A percentile compares a stretch with the other conserved stretches of the same genome.
Conservation (phyloP, 2,113 vertebrate genomes). For the Laticauda colubrina region DNA sequence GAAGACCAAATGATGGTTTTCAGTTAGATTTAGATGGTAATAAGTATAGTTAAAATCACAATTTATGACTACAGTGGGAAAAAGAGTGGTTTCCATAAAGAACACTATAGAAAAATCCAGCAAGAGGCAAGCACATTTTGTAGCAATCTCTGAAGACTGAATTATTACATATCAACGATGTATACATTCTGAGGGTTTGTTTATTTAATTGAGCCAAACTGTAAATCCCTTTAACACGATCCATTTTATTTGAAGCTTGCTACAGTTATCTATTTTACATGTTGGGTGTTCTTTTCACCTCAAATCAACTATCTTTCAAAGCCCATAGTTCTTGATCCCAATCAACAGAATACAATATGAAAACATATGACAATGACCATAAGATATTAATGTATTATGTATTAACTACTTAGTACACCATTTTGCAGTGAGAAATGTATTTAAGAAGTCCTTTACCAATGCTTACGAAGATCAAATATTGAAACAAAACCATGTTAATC, state of each 20-base stretch:
- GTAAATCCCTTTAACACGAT: background rate
- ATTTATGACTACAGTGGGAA: background rate
- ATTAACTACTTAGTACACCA: constrained; percentile 56
- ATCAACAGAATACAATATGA: background rate
- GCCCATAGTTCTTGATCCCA: background rate
- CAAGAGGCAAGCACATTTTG: background rate
- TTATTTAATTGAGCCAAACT: background rate
- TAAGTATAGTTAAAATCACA: background rate
- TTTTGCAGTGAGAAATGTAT: constrained; percentile 43
- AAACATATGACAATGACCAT: constrained; percentile 36
- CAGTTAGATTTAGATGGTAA: background rate
- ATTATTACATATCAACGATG: background rate
- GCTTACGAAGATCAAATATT: constrained; percentile 43
- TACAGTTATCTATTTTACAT: background rate
- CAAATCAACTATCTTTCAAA: background rate
- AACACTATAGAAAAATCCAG: background rate
- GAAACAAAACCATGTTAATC: constrained; percentile 47
- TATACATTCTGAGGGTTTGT: background rate
- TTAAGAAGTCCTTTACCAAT: constrained; percentile 64
- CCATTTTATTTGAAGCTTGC: background rate
- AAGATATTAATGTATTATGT: constrained; percentile 48
- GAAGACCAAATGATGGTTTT: background rate
- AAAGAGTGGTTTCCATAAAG: background rate
- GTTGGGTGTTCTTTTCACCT: background rate
- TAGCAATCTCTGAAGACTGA: background rate